Evolutionary conservation across 1,140 invertebrate species (phyloP), one percentile per base, ranked within the genome.

Genomic region (Drosophila lowei): DNA sequence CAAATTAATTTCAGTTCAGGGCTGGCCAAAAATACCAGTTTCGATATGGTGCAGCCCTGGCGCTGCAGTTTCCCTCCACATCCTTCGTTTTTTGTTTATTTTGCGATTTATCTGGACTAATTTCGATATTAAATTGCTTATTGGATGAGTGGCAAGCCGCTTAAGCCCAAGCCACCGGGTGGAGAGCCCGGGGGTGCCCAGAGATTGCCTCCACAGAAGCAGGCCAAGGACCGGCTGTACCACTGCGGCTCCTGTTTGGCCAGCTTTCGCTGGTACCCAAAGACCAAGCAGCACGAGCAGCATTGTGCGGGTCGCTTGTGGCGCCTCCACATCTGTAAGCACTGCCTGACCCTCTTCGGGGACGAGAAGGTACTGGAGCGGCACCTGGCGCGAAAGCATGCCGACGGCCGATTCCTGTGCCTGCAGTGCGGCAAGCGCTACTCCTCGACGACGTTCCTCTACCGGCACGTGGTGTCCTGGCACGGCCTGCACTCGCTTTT

Each of bases 391-490:
- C 62, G 83, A 1, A 81, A 81, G 50, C 81, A 86, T 16, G 15
- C 38, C 13, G 70, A 74, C 15, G 38, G 49, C 7, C 65, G 64
- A n/a, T 81, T 47, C 13, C 61, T 81, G 74, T 86, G 81, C 49
- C 52, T 86, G 44, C 81, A 86, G 41, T 86, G 81, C 21, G 83
- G 77, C 18, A 86, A 88, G 30, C 78, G 74, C 2, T 86, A 86
- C 56, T 56, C 58, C 0, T 66, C 77, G 1, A 47, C 83, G 6
- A 66, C 70, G 5, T 88, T 75, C 13, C 77, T 86, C 0, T 72
- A 78, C 57, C 84, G 76, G 15, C 81, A 86, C 54, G 77, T 86
- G 5, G 77, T 75, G 4, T 62, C 65, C 7, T 86, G 81, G 81
- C 81, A 86, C 28, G 83, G 81, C 7, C 55, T 62, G 3, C 77